Percentiles rank a stretch among this genome's conserved stretches.
Evolutionary conservation across 2,113 vertebrate species (phyloP).

Genomic region (Emydura subglobosa): DNA sequence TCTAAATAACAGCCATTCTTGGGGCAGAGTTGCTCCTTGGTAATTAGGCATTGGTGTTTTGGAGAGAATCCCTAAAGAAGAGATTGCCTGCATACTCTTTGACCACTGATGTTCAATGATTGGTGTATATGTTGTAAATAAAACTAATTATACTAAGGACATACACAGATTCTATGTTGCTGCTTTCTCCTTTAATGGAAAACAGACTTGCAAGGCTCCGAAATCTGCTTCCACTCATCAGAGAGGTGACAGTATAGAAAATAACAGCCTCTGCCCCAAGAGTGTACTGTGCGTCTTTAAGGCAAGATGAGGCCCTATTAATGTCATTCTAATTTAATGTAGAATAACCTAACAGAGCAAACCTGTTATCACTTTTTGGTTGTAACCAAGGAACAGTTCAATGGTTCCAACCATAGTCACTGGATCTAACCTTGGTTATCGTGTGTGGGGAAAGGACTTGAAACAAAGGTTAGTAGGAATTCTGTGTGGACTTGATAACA

Average conservation of each 20-base stretch:
- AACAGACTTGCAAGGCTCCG: background rate
- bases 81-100: background rate
- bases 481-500: background rate
- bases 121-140: background rate
- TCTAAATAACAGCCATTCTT: background rate
- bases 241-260: background rate
- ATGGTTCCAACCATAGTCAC: background rate
- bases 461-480: background rate
- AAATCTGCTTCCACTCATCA: background rate
- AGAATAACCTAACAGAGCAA: background rate
- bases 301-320: background rate
- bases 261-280: background rate
- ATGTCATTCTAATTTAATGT: background rate
- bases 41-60: background rate
- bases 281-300: background rate
- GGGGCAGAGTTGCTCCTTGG: background rate
- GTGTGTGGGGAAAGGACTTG: background rate
- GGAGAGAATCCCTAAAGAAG: background rate
- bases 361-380: background rate
- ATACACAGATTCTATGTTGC: background rate
- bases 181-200: background rate
- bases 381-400: background rate
- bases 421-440: background rate
- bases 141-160: background rate
- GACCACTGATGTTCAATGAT: background rate